Evolutionary conservation across 2,888 invertebrate species (phyloP).

Genomic region (Xestia sexstrigata): DNA sequence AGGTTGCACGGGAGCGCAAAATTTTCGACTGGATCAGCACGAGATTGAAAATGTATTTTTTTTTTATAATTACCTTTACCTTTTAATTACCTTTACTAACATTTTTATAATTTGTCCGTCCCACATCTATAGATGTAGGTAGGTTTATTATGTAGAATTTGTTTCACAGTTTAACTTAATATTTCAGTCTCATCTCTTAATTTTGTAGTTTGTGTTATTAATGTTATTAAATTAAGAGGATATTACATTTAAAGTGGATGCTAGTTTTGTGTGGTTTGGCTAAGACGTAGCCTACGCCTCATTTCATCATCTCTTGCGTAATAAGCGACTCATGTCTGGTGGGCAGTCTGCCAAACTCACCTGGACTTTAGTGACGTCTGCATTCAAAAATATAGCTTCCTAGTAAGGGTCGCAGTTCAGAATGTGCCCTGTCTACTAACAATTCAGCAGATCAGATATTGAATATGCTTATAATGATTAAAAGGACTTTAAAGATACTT

Average conservation of each 20-base stretch:
- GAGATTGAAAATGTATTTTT: background rate
- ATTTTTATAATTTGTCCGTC: background rate
- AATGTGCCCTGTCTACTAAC: background rate
- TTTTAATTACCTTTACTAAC: too few relatives aligned
- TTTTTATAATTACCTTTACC: background rate
- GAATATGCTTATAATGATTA: background rate
- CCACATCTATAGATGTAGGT: background rate
- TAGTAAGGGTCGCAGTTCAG: too few relatives aligned
- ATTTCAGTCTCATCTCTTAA: background rate
- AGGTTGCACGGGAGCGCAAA: background rate
- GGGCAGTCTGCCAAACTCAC: conserved; percentile 43
- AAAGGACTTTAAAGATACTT: background rate
- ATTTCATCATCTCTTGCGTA: conserved; percentile 22
- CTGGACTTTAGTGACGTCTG: conserved; percentile 19
- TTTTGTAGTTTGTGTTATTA: background rate
- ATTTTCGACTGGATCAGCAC: background rate
- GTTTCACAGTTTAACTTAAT: background rate
- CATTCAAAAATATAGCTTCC: conserved; percentile 1
- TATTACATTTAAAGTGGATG: too few relatives aligned
- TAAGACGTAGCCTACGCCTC: background rate
- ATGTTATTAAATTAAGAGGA: background rate
- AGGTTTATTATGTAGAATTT: background rate
- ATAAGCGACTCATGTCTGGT: conserved; percentile 6
- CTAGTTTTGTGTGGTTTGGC: background rate
- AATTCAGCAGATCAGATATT: too few relatives aligned